These are phyloP conservation scores for Stenchaetothrips biformis DNA, from an alignment of 2,888 invertebrate species.

Conservation along the genomic window DNA sequence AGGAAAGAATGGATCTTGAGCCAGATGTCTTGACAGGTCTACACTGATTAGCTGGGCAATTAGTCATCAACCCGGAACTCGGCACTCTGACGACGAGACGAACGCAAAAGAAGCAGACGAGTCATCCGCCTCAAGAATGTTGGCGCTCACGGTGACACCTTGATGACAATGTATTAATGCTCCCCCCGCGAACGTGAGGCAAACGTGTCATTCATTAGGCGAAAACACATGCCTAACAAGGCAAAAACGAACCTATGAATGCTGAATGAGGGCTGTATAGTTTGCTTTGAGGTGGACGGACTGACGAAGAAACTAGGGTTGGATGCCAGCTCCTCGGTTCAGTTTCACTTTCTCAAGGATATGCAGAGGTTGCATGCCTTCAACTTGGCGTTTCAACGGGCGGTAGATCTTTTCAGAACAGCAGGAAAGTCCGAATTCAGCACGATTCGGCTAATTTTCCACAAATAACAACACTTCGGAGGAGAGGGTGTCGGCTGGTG, in stretches of 20 bases:
- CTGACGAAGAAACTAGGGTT: constrained; percentile 9
- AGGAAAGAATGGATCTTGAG: background rate
- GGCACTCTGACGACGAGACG: background rate
- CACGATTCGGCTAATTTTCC: background rate
- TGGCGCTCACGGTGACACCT: background rate
- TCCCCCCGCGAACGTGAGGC: background rate
- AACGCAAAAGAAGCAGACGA: constrained; percentile 21
- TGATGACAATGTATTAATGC: background rate
- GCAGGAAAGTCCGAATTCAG: background rate
- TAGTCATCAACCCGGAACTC: background rate
- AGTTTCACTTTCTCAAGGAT: background rate
- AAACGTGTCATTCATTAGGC: background rate
- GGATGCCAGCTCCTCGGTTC: background rate
- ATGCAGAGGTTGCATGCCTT: background rate
- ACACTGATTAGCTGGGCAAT: background rate
- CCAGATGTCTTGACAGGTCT: background rate
- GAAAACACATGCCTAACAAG: background rate
- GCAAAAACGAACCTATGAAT: background rate
- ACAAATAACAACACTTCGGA: background rate
- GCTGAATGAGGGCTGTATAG: background rate
- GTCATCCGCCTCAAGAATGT: background rate
- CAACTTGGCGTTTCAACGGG: background rate
- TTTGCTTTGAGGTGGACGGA: background rate
- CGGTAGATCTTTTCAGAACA: background rate
- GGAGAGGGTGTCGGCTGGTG: constrained; percentile 2